These are phyloP conservation scores for Pterostichus madidus DNA, from an alignment of 2,888 invertebrate genomes.

Conservation along the genomic window DNA sequence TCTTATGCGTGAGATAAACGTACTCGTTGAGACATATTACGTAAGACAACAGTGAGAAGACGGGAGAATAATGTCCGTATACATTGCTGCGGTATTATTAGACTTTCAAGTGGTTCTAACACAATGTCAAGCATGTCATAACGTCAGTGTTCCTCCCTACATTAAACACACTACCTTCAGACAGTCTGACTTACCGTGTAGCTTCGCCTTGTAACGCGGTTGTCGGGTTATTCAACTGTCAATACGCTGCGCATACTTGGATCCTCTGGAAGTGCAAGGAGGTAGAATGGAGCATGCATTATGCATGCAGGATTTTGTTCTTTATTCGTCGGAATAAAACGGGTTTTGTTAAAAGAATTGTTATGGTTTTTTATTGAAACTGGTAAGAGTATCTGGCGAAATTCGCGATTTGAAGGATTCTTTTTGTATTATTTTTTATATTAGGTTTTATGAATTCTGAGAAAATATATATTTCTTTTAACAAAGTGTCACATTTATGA, in stretches of 20 bases:
- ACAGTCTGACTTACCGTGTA: conserved; percentile 27
- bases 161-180: conserved; percentile 48
- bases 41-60: not conserved
- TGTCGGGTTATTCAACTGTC: conserved; percentile 41
- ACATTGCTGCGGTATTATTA: conserved; percentile 54
- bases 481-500: too few relatives aligned
- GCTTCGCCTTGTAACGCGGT: conserved; percentile 2
- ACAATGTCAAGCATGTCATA: conserved; percentile 55
- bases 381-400: not conserved
- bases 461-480: conserved; percentile 26
- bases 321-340: not conserved
- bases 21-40: conserved; percentile 1
- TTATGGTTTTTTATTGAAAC: conserved; percentile 37
- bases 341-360: conserved; percentile 35
- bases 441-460: conserved; percentile 12
- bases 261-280: not conserved
- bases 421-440: conserved; percentile 21
- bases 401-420: conserved; percentile 1
- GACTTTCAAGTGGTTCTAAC: conserved; percentile 54
- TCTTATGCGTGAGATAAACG: not conserved
- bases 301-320: conserved; percentile 36
- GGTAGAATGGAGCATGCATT: conserved; percentile 19
- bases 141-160: conserved; percentile 36
- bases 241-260: conserved; percentile 17
- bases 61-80: conserved; percentile 25